Percentiles rank a stretch among this genome's conserved stretches.
Evolutionary conservation across 2,113 vertebrate genomes (phyloP).

Genomic region (Alaudala cheleensis): DNA sequence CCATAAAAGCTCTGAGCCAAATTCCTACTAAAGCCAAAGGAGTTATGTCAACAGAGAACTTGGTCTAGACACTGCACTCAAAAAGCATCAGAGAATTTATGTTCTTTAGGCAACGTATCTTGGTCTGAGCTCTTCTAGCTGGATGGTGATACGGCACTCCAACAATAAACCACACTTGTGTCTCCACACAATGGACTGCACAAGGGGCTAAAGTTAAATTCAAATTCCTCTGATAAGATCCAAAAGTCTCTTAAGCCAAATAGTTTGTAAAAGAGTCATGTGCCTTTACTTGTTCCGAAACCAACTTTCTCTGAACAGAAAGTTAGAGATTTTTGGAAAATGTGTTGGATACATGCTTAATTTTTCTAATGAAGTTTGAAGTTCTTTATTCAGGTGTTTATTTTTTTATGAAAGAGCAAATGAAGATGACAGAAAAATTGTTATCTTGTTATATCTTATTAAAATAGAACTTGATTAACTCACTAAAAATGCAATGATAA

Average conservation of each 20-base stretch:
- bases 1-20: background rate
- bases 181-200: background rate
- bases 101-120: background rate
- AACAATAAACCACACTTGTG: background rate
- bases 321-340: background rate
- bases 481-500: background rate
- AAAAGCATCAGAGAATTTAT: background rate
- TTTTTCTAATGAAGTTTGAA: background rate
- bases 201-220: background rate
- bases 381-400: background rate
- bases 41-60: background rate
- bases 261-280: background rate
- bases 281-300: background rate
- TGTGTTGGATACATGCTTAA: background rate
- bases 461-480: background rate
- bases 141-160: background rate
- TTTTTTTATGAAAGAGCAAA: background rate
- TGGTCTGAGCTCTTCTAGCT: background rate
- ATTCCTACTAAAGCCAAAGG: background rate
- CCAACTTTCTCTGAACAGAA: background rate
- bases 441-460: background rate
- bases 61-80: background rate
- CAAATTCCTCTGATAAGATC: background rate
- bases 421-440: background rate
- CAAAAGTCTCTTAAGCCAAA: background rate